Evolutionary conservation across 2,113 vertebrate species (phyloP).

Genomic region (Acrocephalus kingi): DNA sequence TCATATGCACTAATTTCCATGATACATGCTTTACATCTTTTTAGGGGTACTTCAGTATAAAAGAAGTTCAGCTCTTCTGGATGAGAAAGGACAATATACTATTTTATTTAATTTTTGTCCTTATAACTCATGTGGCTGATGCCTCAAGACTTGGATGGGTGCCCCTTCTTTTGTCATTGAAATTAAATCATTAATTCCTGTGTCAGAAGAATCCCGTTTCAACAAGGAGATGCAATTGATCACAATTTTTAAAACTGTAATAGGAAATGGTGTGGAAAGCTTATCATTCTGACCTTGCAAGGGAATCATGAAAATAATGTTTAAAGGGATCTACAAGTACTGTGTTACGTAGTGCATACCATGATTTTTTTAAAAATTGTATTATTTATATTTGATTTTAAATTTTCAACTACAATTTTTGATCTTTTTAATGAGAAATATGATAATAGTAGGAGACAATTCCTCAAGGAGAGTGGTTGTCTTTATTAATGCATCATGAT

Average conservation of each 20-base stretch:
- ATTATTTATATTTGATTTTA: neutral
- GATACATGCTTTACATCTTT: neutral
- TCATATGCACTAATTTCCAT: neutral
- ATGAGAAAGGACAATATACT: neutral
- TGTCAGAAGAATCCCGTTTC: neutral
- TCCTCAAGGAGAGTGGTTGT: neutral
- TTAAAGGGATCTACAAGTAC: neutral
- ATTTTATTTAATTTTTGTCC: neutral
- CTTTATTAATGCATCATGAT: neutral
- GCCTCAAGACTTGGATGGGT: neutral
- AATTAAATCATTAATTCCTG: conserved; percentile 4
- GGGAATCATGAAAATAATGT: neutral
- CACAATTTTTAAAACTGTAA: neutral
- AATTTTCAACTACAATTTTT: neutral
- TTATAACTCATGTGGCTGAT: neutral
- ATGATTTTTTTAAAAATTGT: neutral
- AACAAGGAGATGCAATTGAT: neutral
- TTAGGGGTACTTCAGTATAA: neutral
- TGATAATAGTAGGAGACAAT: neutral
- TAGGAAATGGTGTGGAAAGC: neutral
- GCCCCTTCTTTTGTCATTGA: neutral
- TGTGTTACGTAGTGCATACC: accelerated
- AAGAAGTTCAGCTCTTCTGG: neutral
- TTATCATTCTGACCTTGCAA: neutral
- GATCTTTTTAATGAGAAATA: neutral